Evolutionary conservation across 2,113 vertebrate genomes (phyloP).

Genomic region (Ariopsis seemanni): DNA sequence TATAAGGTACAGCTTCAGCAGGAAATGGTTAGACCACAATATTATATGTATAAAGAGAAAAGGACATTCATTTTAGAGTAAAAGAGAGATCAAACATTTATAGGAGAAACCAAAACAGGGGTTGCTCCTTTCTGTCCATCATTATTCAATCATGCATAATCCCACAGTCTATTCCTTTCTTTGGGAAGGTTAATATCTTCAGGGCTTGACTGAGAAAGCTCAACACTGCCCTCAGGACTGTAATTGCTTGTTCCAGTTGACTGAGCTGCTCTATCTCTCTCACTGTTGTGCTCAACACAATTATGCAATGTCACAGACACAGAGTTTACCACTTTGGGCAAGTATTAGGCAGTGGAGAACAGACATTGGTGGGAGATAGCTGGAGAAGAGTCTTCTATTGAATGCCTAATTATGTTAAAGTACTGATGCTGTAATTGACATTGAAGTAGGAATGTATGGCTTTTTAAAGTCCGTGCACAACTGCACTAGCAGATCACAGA

Average conservation of each 20-base stretch:
- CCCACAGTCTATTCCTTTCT: constrained; percentile 57
- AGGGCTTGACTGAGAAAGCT: constrained; percentile 53
- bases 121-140: constrained; percentile 51
- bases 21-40: constrained; percentile 13
- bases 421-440: background rate
- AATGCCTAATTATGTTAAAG: constrained; percentile 28
- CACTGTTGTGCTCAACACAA: constrained; percentile 67
- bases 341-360: background rate
- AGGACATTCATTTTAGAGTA: constrained; percentile 34
- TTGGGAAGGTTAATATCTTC: constrained; percentile 57
- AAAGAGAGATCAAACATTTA: constrained; percentile 60
- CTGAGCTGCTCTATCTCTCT: constrained; percentile 64
- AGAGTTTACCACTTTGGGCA: constrained; percentile 10
- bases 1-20: constrained; percentile 32
- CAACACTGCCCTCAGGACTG: constrained; percentile 61
- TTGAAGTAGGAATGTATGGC: background rate
- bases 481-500: background rate
- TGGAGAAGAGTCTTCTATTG: constrained; percentile 12
- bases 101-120: constrained; percentile 53
- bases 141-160: constrained; percentile 66
- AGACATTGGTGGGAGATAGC: background rate
- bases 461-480: background rate
- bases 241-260: constrained; percentile 70
- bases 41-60: constrained; percentile 20
- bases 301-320: constrained; percentile 61